Evolutionary conservation across 1,140 invertebrate genomes (phyloP), one percentile per base, ranked within the genome.

Genomic region (Drosophila nebulosa): DNA sequence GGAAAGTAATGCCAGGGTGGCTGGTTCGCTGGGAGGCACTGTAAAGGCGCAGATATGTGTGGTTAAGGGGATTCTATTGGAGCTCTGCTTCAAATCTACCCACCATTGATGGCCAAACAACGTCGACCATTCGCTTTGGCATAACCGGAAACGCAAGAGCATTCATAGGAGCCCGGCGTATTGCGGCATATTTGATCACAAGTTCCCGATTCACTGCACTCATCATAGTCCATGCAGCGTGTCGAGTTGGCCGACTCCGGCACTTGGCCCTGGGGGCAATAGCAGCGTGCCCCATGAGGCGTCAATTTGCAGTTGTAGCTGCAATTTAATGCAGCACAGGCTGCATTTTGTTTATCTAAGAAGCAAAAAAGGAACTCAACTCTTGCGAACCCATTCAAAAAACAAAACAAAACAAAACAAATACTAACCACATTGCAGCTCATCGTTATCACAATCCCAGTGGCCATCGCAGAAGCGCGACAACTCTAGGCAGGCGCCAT

Each of bases 111-210:
- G 22, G 95, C 95, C 90, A 95, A 96, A 55, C 92, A 91, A 12
- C 91, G 92, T 18, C 90, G 90, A 71, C 93, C 92, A 26, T 90
- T 79, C 22, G 30, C 64, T 64, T 94, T 93, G 61, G 91, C 90
- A 91, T 97, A 98, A 1, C 96, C 97, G 5, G 93, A 90, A 1
- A 94, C 94, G 92, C 97, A 97, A 46, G 93, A 92, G 92, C 97
- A 98, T 18, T 92, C 90, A 92, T 93, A 97, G 35, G 94, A 95
- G 46, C 96, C 95, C 5, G 92, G 91, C 7, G 93, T 94, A 91
- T 97, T 97, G 63, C 90, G 92, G 91, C 97, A 98, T 16, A 92
- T 76, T 91, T 98, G 97, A 80, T 96, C 95, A 91, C 97, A 98
- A 12, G 94, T 93, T 22, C 94, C 94, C 67, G 96, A 95, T 59